phyloP scores from a whole-genome alignment of 2,888 invertebrate species.

The Philonicus albiceps region DNA sequence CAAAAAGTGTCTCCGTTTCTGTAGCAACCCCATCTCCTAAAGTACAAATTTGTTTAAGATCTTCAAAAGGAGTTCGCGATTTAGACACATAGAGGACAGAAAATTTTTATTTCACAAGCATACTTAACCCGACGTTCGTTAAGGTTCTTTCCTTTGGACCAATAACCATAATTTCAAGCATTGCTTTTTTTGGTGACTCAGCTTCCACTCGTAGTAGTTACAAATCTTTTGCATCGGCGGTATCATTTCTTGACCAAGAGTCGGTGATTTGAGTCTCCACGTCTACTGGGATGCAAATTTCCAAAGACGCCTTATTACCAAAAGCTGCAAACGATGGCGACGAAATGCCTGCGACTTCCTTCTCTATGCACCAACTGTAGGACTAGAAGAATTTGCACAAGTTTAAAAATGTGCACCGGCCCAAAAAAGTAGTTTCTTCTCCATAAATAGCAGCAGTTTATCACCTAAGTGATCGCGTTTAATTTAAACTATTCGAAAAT shows the following conservation, averaged over 20 bases:
- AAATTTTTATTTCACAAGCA: neutral
- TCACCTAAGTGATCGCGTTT: neutral
- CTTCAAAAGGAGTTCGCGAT: neutral
- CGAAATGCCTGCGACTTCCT: neutral
- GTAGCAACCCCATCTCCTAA: neutral
- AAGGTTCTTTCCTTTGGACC: neutral
- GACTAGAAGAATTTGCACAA: neutral
- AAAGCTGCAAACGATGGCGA: neutral
- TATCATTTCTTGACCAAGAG: neutral
- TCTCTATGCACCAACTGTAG: neutral
- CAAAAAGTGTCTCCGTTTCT: neutral
- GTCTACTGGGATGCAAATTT: neutral
- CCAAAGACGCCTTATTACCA: neutral
- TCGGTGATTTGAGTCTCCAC: neutral
- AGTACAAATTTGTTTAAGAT: neutral
- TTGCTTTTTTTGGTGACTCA: neutral
- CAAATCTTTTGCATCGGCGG: neutral
- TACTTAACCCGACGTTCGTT: neutral
- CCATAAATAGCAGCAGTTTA: neutral
- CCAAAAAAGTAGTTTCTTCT: neutral
- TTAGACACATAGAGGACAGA: neutral
- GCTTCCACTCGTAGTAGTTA: neutral
- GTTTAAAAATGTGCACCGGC: neutral
- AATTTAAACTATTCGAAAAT: neutral
- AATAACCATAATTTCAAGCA: neutral